Base-by-base conservation (phyloP, 2,797 vertebrate species). In the Arrhamphus sclerolepis region DNA sequence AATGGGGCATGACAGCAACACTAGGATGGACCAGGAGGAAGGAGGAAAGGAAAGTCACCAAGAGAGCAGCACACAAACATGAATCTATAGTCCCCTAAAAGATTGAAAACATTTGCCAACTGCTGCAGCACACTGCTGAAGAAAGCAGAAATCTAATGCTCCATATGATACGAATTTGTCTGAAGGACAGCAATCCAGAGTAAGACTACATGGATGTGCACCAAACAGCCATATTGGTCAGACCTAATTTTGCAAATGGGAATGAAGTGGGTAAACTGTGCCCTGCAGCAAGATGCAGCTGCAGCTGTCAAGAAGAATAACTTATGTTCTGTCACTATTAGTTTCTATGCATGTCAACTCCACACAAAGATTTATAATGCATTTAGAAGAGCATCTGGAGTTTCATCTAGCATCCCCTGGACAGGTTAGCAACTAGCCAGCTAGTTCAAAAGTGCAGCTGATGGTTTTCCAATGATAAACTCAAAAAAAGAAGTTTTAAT, bases 221-320 rank as follows among this genome's bases (percentile, higher is more conserved):
- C 38, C 22, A 3, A 50, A 41, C 17, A 41, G 20, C 19, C 59
- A 47, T 39, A 17, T 46, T 70, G 59, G 46, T 31, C 18, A 44
- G 43, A 72, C 21, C 11, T 61, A 26, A 66, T 56, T 56, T 34
- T 48, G 28, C 28, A 59, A 56, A 59, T 20, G 39, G 40, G 39
- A 56, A 29, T 46, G 54, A 54, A 78, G 28, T 49, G 47, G 69
- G 38, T 5, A 9, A 60, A 47, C 16, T 24, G 29, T 34, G 39
- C 44, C 62, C 24, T 31, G 41, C 43, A 55, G 70, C 42, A 22
- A 54, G 39, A 54, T 28, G 28, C 73, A 73, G 66, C 39, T 64
- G 44, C 19, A 55, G 21, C 56, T 72, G 63, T 71, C 61, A 61
- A 62, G 34, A 64, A 31, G 34, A 40, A 59, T 51, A 60, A 61